phyloP scores from a whole-genome alignment of 2,888 invertebrate genomes.

The Lordiphosa fenestrarum region DNA sequence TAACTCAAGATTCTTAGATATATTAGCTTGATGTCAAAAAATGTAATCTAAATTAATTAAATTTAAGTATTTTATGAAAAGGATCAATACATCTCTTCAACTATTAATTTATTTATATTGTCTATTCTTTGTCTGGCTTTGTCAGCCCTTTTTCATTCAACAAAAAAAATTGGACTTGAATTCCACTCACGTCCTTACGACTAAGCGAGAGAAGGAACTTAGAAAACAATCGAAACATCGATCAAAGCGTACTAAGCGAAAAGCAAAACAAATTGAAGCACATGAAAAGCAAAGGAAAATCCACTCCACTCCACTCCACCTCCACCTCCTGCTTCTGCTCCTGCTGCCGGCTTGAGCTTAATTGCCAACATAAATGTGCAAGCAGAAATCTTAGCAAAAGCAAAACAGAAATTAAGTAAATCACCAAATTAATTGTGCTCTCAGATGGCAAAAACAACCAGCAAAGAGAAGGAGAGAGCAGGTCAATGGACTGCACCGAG shows the following conservation, averaged over 20 bases:
- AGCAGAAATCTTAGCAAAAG: constrained; percentile 26
- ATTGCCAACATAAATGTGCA: constrained; percentile 22
- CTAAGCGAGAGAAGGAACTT: background rate
- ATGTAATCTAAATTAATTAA: too few species aligned
- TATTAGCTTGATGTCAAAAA: too few species aligned
- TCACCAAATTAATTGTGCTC: constrained; percentile 53
- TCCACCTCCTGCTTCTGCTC: too few species aligned
- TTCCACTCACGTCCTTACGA: background rate
- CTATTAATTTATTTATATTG: too few species aligned
- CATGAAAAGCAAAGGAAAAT: constrained; percentile 6
- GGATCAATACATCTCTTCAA: too few species aligned
- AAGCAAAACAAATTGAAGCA: constrained; percentile 1
- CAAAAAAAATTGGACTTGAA: background rate
- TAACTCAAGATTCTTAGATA: too few species aligned
- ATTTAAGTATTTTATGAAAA: too few species aligned
- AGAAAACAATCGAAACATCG: constrained; percentile 29
- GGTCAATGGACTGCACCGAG: background rate
- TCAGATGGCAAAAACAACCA: constrained; percentile 15
- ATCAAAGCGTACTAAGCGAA: constrained; percentile 7
- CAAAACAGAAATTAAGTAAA: constrained; percentile 50
- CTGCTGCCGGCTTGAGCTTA: constrained; percentile 7
- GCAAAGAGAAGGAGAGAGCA: constrained; percentile 9
- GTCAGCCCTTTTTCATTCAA: too few species aligned
- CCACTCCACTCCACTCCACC: too few species aligned
- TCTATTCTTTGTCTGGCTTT: too few species aligned